A percentile compares a stretch with the other conserved stretches of the same genome.
Conservation (phyloP, 2,888 invertebrate species). For the Choreutis nemorana region DNA sequence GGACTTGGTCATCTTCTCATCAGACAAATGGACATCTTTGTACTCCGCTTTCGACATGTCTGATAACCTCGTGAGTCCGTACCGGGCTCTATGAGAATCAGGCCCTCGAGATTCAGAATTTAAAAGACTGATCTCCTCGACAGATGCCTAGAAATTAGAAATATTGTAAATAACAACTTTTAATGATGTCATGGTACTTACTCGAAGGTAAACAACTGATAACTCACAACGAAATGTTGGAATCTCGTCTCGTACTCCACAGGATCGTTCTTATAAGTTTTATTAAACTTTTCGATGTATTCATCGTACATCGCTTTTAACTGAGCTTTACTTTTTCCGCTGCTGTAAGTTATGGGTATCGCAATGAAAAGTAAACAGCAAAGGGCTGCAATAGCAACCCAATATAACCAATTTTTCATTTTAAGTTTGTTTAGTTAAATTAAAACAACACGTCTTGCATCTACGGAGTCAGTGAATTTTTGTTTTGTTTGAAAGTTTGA, state of each 20-base stretch:
- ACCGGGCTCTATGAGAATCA: constrained; percentile 47
- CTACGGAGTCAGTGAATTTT: too few relatives aligned
- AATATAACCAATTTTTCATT: constrained; percentile 56
- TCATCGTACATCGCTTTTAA: constrained; percentile 46
- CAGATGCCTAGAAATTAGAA: constrained; percentile 45
- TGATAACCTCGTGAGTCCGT: constrained; percentile 69
- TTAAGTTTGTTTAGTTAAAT: constrained; percentile 11
- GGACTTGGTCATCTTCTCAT: constrained; percentile 28
- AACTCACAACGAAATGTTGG: constrained; percentile 61
- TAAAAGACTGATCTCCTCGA: constrained; percentile 50
- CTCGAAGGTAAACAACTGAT: constrained; percentile 8
- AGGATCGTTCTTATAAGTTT: constrained; percentile 52
- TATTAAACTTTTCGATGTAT: constrained; percentile 62
- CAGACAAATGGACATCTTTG: constrained; percentile 47
- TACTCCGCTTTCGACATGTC: constrained; percentile 71
- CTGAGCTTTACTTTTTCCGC: constrained; percentile 21
- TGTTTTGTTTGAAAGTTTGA: too few relatives aligned
- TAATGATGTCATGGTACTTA: too few relatives aligned
- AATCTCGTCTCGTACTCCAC: constrained; percentile 57
- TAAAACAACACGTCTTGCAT: too few relatives aligned
- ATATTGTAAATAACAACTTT: neutral
- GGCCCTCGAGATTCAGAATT: constrained; percentile 45
- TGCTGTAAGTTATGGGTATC: constrained; percentile 32
- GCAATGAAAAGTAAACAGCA: constrained; percentile 42
- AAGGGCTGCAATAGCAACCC: constrained; percentile 33